phyloP scores from a whole-genome alignment of 2,888 invertebrate species.

The Drosophila ezoana region DNA sequence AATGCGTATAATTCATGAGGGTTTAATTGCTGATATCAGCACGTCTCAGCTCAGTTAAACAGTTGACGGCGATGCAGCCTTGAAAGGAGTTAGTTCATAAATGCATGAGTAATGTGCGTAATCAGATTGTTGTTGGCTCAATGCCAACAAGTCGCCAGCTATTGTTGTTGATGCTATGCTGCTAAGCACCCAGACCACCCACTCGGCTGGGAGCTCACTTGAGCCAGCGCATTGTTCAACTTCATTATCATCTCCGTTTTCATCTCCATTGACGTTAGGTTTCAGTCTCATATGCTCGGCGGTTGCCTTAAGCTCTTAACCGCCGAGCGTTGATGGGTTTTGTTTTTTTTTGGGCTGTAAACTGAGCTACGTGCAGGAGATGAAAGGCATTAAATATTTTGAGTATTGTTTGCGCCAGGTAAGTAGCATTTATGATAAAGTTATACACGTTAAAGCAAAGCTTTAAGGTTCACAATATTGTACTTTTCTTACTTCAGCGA shows the following conservation, averaged over 20 bases:
- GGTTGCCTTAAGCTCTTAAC: slow-evolving; percentile 47
- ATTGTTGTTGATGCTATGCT: slow-evolving; percentile 2
- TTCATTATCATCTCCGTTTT: slow-evolving; percentile 12
- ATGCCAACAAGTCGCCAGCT: slow-evolving; percentile 3
- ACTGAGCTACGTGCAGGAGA: slow-evolving; percentile 13
- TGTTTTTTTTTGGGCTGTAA: slow-evolving; percentile 24
- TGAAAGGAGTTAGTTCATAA: slow-evolving; percentile 30
- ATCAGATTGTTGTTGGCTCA: slow-evolving; percentile 15
- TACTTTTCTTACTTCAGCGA: too few species aligned
- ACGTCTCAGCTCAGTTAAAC: slow-evolving; percentile 3
- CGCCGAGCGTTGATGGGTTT: slow-evolving; percentile 37
- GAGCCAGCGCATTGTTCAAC: slow-evolving; percentile 38
- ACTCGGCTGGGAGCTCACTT: slow-evolving; percentile 36
- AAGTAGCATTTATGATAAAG: not conserved
- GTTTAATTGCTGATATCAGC: slow-evolving; percentile 15
- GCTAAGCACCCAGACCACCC: slow-evolving; percentile 6
- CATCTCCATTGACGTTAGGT: slow-evolving; percentile 9
- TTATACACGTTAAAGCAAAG: too few species aligned
- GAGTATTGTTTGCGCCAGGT: not conserved
- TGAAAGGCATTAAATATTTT: slow-evolving; percentile 17
- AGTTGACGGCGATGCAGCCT: slow-evolving; percentile 19
- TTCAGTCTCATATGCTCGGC: slow-evolving; percentile 44
- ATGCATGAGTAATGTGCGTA: slow-evolving; percentile 31
- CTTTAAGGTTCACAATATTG: too few species aligned
- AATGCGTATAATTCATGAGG: slow-evolving; percentile 44